Conservation (phyloP, 2,888 invertebrate genomes). For the Linyphia triangularis region DNA sequence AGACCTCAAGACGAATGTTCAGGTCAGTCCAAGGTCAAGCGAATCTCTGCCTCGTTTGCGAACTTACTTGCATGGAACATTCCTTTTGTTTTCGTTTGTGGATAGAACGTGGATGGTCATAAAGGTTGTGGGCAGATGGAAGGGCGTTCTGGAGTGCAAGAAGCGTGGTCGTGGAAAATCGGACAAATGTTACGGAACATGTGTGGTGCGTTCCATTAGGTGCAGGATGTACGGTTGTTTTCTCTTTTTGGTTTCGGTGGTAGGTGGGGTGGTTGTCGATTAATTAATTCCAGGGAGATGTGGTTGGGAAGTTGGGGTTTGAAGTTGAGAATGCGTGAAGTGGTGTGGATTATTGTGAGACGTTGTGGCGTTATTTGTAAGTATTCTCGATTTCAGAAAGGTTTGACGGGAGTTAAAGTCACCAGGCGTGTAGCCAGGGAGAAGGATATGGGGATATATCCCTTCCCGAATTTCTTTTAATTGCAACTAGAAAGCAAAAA, state of each 20-base stretch:
- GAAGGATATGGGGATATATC: too few relatives aligned
- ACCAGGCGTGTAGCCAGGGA: too few relatives aligned
- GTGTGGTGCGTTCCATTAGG: slow-evolving; percentile 18
- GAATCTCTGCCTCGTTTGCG: slow-evolving; percentile 49
- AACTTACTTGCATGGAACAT: slow-evolving; percentile 20
- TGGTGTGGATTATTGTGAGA: neutral
- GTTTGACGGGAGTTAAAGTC: too few relatives aligned
- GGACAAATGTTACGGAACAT: slow-evolving; percentile 42
- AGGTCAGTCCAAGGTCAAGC: slow-evolving; percentile 46
- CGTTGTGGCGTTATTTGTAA: too few relatives aligned
- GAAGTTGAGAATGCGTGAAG: neutral
- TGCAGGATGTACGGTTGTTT: slow-evolving; percentile 4
- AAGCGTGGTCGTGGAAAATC: slow-evolving; percentile 48
- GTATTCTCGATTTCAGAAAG: too few relatives aligned
- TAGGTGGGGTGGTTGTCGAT: too few relatives aligned
- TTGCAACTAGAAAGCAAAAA: too few relatives aligned
- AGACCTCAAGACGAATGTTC: slow-evolving; percentile 48
- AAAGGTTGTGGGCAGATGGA: slow-evolving; percentile 34
- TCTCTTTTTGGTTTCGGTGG: neutral
- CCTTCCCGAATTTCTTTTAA: too few relatives aligned
- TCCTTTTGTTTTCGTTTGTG: slow-evolving; percentile 30
- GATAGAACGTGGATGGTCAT: neutral
- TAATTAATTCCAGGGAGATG: neutral
- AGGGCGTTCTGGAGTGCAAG: slow-evolving; percentile 31
- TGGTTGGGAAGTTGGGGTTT: neutral